Evolutionary conservation across 2,888 invertebrate species (phyloP), one percentile per base, ranked within the genome.

Genomic region (Heliconius charithonia): DNA sequence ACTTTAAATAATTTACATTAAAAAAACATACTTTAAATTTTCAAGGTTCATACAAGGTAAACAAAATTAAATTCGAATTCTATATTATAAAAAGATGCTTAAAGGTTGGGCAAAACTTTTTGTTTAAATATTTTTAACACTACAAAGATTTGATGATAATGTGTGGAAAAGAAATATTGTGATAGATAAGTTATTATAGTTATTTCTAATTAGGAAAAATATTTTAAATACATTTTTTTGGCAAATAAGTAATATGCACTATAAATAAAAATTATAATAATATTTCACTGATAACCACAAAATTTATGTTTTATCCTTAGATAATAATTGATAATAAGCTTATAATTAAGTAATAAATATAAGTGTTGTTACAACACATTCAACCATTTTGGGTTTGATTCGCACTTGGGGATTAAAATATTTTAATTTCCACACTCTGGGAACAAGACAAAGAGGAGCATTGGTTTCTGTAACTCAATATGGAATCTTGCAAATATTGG

Each of bases 11-110:
- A 32, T 66, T 66, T 66, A 19, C 19, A 67, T 67, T n/a, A 4
- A 37, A 37, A 37, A 67, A 12, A 32, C 19, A n/a, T 65, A 65
- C 6, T 66, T 32, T 32, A 22, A 32, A 32, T 32, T 32, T 9
- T 7, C 66, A 66, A 66, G 37, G 32, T 37, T 37, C 12, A 69
- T 69, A 41, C 41, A 41, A 69, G 67, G 67, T 69, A 69, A 69
- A 41, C 41, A 25, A 25, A 69, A 69, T 10, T 67, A 37, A 67
- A n/a, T 22, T n/a, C 41, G 12, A n/a, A 41, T 67, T 32, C 12
- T 37, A 37, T 37, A 37, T 37, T 37, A 37, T 10, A 37, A 65
- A 19, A 27, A 65, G 27, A 63, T 27, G 12, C 10, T 62, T 22
- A 22, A 59, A 59, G 10, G 25, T 4, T 12, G 10, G 3, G 4